Evolutionary conservation across 2,797 vertebrate species (phyloP).

Genomic region (Myotis findleyi): DNA sequence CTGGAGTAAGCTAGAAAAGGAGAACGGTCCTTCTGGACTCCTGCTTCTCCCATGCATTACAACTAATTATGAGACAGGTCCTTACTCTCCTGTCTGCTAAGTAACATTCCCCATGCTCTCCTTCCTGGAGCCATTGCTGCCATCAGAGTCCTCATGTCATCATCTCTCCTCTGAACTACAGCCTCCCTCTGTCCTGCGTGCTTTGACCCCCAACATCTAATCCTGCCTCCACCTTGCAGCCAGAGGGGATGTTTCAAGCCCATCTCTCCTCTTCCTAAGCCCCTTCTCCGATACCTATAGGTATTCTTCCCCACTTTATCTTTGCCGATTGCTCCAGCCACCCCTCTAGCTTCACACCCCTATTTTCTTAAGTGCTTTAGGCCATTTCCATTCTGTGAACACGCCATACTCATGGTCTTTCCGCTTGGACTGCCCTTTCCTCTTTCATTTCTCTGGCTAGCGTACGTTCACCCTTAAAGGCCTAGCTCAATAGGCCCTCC

Average conservation of each 20-base stretch:
- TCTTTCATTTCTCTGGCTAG: background rate
- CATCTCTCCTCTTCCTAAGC: background rate
- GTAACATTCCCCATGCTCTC: background rate
- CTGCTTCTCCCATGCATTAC: background rate
- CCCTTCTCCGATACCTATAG: background rate
- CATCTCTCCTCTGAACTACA: background rate
- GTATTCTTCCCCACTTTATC: background rate
- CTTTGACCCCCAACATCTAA: background rate
- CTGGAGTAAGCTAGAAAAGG: background rate
- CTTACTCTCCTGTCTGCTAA: background rate
- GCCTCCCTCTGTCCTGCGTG: background rate
- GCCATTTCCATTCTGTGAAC: background rate
- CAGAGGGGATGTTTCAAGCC: background rate
- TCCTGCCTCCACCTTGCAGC: background rate
- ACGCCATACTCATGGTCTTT: background rate
- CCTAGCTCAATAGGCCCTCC: background rate
- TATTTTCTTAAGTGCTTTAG: background rate
- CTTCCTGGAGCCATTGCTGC: background rate
- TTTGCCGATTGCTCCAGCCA: background rate
- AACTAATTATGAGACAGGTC: background rate
- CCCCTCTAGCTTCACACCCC: background rate
- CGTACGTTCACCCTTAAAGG: background rate
- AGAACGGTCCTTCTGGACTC: background rate
- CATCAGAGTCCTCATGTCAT: background rate
- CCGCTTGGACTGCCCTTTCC: background rate